A percentile compares a stretch with the other conserved stretches of the same genome.
phyloP scores from a whole-genome alignment of 2,888 invertebrate genomes.

The Pharmacophagus antenor region DNA sequence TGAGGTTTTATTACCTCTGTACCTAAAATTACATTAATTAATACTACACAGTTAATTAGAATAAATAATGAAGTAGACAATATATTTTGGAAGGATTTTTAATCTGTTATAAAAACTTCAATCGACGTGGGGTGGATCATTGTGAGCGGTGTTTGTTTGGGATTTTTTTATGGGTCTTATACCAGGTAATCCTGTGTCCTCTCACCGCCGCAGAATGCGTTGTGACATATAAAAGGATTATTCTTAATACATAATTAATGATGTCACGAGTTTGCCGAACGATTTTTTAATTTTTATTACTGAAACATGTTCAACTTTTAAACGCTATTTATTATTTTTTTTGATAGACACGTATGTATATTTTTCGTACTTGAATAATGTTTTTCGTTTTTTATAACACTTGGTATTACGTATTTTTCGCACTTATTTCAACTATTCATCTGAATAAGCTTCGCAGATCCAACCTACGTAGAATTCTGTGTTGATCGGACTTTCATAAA shows the following conservation, averaged over 20 bases:
- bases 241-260: constrained; percentile 79
- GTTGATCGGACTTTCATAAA: no score
- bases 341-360: no score
- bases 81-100: constrained; percentile 38
- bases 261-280: constrained; percentile 48
- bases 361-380: no score
- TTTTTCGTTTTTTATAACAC: no score
- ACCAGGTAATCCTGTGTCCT: constrained; percentile 76
- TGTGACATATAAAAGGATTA: constrained; percentile 78
- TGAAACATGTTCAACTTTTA: not conserved
- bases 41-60: not conserved
- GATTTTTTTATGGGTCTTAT: constrained; percentile 68
- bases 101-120: constrained; percentile 43
- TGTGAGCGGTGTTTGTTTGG: constrained; percentile 67
- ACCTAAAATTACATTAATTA: no score
- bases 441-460: no score
- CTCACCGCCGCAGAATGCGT: constrained; percentile 62
- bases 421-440: no score
- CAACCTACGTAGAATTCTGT: no score
- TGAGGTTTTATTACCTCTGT: no score
- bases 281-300: constrained; percentile 8
- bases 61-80: not conserved
- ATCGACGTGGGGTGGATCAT: constrained; percentile 56
- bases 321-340: no score
- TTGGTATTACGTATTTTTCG: no score